These are phyloP conservation scores for Incurvaria masculella DNA, from an alignment of 2,888 invertebrate species.

Conservation along the genomic window DNA sequence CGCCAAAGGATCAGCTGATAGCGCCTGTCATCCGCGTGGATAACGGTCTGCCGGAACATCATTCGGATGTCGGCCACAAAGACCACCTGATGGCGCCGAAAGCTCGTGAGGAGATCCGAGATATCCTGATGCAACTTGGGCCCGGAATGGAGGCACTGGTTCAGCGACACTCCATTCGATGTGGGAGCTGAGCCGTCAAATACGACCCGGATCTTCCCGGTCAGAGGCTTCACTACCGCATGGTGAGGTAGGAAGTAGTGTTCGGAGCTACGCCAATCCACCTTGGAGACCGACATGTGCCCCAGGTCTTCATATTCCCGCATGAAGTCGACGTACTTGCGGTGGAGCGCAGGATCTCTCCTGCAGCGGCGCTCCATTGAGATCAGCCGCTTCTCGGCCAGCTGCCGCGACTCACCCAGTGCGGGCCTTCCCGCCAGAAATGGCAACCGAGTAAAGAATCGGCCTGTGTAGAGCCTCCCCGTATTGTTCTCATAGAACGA, in stretches of 20 bases:
- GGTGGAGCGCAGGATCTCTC: neutral
- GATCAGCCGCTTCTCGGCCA: neutral
- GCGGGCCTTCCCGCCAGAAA: neutral
- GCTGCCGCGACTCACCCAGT: neutral
- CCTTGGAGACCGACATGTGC: neutral
- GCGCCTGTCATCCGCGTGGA: constrained; percentile 7
- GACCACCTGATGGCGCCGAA: constrained; percentile 5
- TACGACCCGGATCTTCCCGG: neutral
- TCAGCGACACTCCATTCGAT: neutral
- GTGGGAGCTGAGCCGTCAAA: neutral
- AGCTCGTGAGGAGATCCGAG: neutral
- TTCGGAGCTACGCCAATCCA: neutral
- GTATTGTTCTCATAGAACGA: constrained; percentile 4
- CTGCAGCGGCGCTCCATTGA: constrained; percentile 5
- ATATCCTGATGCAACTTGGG: neutral
- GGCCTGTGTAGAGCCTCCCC: neutral
- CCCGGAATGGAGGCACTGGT: neutral
- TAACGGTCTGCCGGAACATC: constrained; percentile 8
- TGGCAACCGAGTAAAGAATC: constrained; percentile 3
- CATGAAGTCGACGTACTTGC: constrained; percentile 5
- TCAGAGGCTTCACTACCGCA: neutral
- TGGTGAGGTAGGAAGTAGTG: constrained; percentile 2
- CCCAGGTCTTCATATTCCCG: neutral
- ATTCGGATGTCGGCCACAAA: constrained; percentile 7
- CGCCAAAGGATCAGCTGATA: constrained; percentile 8